Conservation (phyloP, 2,888 invertebrate genomes). For the Philonicus albiceps region DNA sequence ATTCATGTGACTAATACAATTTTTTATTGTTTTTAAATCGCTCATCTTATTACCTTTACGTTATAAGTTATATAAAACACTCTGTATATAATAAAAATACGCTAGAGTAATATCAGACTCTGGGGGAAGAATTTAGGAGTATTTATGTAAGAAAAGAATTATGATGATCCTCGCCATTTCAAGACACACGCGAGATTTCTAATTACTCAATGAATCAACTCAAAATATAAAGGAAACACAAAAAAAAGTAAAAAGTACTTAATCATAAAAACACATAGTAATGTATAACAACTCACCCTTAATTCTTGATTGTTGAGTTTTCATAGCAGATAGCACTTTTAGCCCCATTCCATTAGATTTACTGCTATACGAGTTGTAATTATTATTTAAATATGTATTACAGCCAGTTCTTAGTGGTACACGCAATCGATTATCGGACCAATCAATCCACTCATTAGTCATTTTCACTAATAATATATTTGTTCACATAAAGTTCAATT, state of each 20-base stretch:
- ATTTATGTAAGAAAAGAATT: too few species aligned
- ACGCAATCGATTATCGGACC: slow-evolving; percentile 61
- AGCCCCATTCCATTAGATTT: slow-evolving; percentile 49
- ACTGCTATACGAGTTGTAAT: slow-evolving; percentile 54
- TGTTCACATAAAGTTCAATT: neutral
- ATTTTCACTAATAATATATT: slow-evolving; percentile 51
- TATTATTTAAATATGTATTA: slow-evolving; percentile 54
- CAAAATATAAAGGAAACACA: too few species aligned
- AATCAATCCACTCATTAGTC: slow-evolving; percentile 64
- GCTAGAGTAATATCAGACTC: too few species aligned
- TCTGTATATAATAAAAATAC: too few species aligned
- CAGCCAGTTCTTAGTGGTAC: slow-evolving; percentile 58
- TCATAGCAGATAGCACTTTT: slow-evolving; percentile 50
- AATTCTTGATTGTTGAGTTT: slow-evolving; percentile 49
- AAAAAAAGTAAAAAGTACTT: neutral
- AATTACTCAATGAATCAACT: too few species aligned
- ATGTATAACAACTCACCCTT: slow-evolving; percentile 48
- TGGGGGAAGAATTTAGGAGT: too few species aligned
- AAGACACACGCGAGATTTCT: too few species aligned
- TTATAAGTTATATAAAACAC: too few species aligned
- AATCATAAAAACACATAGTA: neutral
- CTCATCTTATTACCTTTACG: too few species aligned
- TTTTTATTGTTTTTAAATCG: too few species aligned
- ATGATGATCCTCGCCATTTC: too few species aligned
- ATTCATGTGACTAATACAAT: too few species aligned